A percentile compares a stretch with the other conserved stretches of the same genome.
phyloP scores from a whole-genome alignment of 2,888 invertebrate species.

The Griposia aprilina region DNA sequence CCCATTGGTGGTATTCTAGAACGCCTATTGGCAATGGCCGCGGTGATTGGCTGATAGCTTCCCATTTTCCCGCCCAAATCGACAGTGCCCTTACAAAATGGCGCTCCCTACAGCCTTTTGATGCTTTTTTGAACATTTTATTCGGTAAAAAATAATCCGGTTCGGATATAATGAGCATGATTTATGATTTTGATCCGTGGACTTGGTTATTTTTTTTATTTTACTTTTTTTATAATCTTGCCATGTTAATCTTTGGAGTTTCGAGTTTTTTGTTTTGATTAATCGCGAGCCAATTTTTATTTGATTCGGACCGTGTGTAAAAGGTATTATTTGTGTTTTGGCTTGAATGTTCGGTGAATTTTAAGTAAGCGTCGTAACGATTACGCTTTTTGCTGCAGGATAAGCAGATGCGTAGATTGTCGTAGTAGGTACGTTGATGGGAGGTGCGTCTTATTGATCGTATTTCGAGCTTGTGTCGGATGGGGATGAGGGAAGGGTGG shows the following conservation, averaged over 20 bases:
- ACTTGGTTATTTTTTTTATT: constrained; percentile 78
- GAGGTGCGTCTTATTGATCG: constrained; percentile 51
- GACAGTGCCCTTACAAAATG: constrained; percentile 88
- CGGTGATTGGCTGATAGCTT: constrained; percentile 79
- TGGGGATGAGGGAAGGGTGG: constrained; percentile 32
- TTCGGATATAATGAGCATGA: constrained; percentile 90
- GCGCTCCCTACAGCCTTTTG: constrained; percentile 89
- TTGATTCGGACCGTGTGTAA: constrained; percentile 69
- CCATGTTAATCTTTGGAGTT: constrained; percentile 88
- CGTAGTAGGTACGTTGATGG: constrained; percentile 14
- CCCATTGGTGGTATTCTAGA: constrained; percentile 80
- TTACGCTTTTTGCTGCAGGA: constrained; percentile 2
- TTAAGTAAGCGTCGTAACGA: constrained; percentile 12
- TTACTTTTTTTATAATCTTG: constrained; percentile 82
- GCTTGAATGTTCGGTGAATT: constrained; percentile 47
- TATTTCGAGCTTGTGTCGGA: constrained; percentile 9
- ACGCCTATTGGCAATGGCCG: constrained; percentile 82
- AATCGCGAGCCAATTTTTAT: constrained; percentile 81
- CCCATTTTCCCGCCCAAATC: constrained; percentile 86
- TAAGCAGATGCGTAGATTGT: constrained; percentile 1
- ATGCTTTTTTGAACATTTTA: constrained; percentile 90
- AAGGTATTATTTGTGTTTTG: constrained; percentile 52
- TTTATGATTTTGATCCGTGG: constrained; percentile 89
- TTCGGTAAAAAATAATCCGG: constrained; percentile 90
- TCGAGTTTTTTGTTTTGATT: constrained; percentile 84